Evolutionary conservation across 2,888 invertebrate genomes (phyloP).

Genomic region (Apotomis turbidana): DNA sequence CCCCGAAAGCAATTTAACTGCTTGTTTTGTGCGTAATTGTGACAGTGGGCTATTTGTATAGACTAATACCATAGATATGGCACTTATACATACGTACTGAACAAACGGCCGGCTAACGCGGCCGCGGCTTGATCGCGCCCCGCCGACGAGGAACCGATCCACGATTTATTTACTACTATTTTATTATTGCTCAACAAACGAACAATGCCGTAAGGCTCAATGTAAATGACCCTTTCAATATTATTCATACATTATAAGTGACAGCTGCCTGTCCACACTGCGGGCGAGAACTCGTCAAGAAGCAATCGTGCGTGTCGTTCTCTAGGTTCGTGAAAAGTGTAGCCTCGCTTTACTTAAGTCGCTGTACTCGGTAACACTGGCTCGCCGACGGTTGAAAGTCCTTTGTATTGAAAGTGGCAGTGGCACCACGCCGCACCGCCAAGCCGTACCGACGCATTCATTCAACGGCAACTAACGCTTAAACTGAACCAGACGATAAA

Average conservation of each 20-base stretch:
- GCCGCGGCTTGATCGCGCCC: not conserved
- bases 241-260: not conserved
- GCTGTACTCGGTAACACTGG: not conserved
- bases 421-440: not conserved
- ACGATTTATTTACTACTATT: conserved; percentile 4
- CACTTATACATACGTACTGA: conserved; percentile 21
- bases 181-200: conserved; percentile 17
- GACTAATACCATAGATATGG: conserved; percentile 53
- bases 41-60: conserved; percentile 64
- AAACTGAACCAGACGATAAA: conserved; percentile 23
- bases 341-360: not conserved
- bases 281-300: not conserved
- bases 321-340: not conserved
- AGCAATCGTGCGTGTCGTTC: not conserved
- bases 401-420: not conserved
- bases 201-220: conserved; percentile 3
- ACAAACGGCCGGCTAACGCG: conserved; percentile 1
- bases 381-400: conserved; percentile 12
- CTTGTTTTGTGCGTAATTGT: conserved; percentile 71
- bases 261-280: not conserved
- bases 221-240: conserved; percentile 18
- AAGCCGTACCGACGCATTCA: not conserved
- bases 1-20: conserved; percentile 68
- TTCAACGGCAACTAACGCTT: conserved; percentile 8
- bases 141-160: conserved; percentile 18